Conservation (phyloP, 2,113 vertebrate species). For the Formicarius rufipectus region DNA sequence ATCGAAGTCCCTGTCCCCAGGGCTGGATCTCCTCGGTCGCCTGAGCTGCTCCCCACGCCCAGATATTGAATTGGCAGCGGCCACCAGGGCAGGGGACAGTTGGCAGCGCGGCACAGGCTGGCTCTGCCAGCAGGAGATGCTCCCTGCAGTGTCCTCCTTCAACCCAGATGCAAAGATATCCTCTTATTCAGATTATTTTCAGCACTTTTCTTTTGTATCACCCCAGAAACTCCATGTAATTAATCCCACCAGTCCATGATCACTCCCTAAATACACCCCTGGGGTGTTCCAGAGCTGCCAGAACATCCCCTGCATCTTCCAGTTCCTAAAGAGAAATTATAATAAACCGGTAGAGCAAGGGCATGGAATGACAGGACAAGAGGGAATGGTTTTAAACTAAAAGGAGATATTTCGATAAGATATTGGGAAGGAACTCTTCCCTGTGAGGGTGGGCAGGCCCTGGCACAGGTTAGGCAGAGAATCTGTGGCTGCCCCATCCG, state of each 20-base stretch:
- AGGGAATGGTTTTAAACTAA: background rate
- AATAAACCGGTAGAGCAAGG: background rate
- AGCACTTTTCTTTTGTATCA: accelerated
- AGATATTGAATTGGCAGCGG: accelerated
- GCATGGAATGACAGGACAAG: background rate
- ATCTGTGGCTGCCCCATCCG: too few species aligned
- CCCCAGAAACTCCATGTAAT: accelerated
- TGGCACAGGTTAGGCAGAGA: background rate
- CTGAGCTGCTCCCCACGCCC: background rate
- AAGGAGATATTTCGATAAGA: background rate
- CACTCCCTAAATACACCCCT: background rate
- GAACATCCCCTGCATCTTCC: background rate
- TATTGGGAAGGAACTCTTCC: background rate
- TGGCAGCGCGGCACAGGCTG: background rate
- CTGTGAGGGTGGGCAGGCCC: background rate
- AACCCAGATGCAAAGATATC: background rate
- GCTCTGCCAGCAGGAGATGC: background rate
- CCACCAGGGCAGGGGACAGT: background rate
- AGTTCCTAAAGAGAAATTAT: background rate
- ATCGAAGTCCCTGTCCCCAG: accelerated
- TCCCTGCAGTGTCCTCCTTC: background rate
- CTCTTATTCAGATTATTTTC: background rate
- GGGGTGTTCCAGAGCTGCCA: background rate
- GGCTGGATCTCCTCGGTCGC: background rate
- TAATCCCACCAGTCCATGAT: accelerated